phyloP scores from a whole-genome alignment of 2,113 vertebrate genomes.

The Ciconia maguari region DNA sequence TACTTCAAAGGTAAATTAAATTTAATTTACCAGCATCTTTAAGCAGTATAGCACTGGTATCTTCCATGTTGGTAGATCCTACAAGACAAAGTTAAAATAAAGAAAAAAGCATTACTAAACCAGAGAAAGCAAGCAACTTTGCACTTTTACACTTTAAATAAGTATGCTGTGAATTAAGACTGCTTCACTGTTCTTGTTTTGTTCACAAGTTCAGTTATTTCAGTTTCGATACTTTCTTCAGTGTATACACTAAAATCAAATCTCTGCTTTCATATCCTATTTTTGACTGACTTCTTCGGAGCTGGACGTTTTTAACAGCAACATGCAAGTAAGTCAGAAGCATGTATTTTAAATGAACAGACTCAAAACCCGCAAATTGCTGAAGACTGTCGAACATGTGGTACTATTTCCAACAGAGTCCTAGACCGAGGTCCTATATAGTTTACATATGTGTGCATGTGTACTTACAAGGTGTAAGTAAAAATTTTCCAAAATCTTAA shows the following conservation, averaged over 20 bases:
- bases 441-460: rapidly evolving
- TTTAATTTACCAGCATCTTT: constrained; percentile 92
- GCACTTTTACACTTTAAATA: background rate
- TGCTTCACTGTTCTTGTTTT: background rate
- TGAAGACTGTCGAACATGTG: rapidly evolving
- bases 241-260: background rate
- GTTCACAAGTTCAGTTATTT: background rate
- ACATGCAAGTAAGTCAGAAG: background rate
- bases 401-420: background rate
- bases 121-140: background rate
- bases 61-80: constrained; percentile 87
- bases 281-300: background rate
- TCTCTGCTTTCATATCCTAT: background rate
- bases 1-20: background rate
- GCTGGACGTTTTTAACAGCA: background rate
- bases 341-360: background rate
- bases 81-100: constrained; percentile 20
- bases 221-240: background rate
- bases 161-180: background rate
- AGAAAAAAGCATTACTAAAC: background rate
- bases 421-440: background rate
- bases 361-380: background rate
- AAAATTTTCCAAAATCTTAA: background rate
- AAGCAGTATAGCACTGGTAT: constrained; percentile 87
- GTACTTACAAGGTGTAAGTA: background rate